These are phyloP conservation scores for Aurelia sp. DNA, from an alignment of 30 jellyfish, hydroid and myxozoan genomes.

Conservation along the genomic window DNA sequence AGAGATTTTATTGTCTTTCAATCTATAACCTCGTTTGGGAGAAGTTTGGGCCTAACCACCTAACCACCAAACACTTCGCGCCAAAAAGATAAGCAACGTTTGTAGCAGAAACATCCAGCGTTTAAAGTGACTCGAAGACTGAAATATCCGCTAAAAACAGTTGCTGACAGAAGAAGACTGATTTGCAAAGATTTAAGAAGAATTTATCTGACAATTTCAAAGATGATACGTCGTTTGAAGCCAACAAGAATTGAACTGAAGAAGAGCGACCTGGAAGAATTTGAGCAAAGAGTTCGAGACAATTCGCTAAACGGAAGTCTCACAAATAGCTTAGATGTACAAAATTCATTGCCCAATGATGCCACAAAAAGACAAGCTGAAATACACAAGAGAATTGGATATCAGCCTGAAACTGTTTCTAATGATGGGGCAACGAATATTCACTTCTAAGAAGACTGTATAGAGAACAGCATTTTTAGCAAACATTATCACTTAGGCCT, in stretches of 20 bases:
- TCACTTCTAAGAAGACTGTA: conserved; percentile 33
- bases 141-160: no score
- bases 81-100: no score
- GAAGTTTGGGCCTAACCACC: no score
- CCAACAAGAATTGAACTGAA: conserved; percentile 94
- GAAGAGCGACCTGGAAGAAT: conserved; percentile 83
- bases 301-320: conserved; percentile 37
- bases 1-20: no score
- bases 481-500: no score
- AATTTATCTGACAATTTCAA: no score
- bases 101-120: no score
- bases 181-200: no score
- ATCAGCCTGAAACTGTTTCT: conserved; percentile 83
- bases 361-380: conserved; percentile 73
- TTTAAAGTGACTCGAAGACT: no score
- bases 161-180: no score
- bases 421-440: conserved; percentile 84
- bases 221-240: conserved; percentile 86
- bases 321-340: conserved; percentile 9
- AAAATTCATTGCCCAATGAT: conserved; percentile 27
- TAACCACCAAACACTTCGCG: no score
- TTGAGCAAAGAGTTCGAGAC: conserved; percentile 70
- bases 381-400: conserved; percentile 88
- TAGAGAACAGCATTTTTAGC: background rate
- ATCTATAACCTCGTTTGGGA: no score